phyloP scores from a whole-genome alignment of 2,113 vertebrate species.

The Oreochromis aureus region DNA sequence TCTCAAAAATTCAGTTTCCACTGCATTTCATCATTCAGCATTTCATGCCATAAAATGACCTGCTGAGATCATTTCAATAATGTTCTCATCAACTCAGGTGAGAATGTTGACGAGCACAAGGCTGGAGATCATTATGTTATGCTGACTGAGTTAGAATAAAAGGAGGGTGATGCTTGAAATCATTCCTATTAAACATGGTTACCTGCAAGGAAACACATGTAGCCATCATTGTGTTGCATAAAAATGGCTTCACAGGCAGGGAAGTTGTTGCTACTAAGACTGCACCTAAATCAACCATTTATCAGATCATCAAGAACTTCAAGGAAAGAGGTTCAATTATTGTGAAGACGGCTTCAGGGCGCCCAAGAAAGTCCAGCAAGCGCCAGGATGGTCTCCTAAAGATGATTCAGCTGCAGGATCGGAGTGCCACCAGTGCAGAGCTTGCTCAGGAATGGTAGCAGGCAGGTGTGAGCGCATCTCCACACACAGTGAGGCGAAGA shows the following conservation, averaged over 20 bases:
- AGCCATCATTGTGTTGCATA: background rate
- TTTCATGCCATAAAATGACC: background rate
- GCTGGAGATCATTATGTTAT: background rate
- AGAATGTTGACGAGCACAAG: background rate
- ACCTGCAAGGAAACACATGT: background rate
- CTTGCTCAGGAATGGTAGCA: background rate
- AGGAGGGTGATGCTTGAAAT: background rate
- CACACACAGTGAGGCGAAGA: background rate
- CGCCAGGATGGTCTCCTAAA: background rate
- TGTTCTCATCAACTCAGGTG: background rate
- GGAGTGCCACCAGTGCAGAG: background rate
- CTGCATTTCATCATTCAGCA: background rate
- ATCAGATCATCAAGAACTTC: too few relatives aligned
- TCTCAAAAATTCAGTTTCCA: fast-evolving
- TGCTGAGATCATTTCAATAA: background rate
- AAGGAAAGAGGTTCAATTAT: too few relatives aligned
- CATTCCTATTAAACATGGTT: background rate
- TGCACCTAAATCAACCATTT: too few relatives aligned
- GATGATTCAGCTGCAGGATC: background rate
- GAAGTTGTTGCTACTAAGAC: too few relatives aligned
- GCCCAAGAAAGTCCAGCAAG: too few relatives aligned
- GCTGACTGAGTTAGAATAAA: background rate
- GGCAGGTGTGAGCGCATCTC: background rate
- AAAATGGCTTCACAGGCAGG: background rate
- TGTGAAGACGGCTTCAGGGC: too few relatives aligned